Evolutionary conservation across 2,888 invertebrate species (phyloP).

Genomic region (Drosophila anomalata): DNA sequence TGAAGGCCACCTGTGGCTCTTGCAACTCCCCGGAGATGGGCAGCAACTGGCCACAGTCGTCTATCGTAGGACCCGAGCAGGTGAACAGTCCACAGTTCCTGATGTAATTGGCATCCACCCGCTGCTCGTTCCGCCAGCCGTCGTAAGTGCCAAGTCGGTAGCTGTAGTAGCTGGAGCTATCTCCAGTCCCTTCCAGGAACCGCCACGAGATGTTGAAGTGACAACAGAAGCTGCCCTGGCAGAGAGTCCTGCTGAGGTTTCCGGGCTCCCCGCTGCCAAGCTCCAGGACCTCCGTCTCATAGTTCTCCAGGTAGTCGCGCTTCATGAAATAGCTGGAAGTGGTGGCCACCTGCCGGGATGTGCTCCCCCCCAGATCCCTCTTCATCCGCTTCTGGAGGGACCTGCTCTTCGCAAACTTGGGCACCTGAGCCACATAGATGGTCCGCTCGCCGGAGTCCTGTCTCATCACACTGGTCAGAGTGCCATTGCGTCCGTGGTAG

Average conservation of each 20-base stretch:
- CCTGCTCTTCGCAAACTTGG: conserved; percentile 52
- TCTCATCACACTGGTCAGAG: conserved; percentile 67
- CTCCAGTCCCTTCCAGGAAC: background rate
- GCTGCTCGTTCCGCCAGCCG: conserved; percentile 83
- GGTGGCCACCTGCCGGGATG: background rate
- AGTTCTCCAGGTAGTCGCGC: conserved; percentile 66
- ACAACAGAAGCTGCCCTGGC: conserved; percentile 71
- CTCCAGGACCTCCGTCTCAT: conserved; percentile 48
- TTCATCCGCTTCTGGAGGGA: background rate
- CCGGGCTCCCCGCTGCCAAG: conserved; percentile 7
- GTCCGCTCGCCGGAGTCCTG: conserved; percentile 61
- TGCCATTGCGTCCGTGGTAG: conserved; percentile 85
- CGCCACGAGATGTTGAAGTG: conserved; percentile 66
- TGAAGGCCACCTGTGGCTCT: conserved; percentile 55
- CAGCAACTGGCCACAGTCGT: conserved; percentile 69
- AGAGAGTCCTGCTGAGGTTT: conserved; percentile 29
- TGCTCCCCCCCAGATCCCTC: conserved; percentile 6
- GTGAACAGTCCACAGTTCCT: conserved; percentile 84
- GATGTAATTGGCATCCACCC: conserved; percentile 81
- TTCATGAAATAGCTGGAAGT: conserved; percentile 57
- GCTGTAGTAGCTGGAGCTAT: conserved; percentile 60
- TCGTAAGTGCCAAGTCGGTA: conserved; percentile 84
- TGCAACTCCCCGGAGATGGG: conserved; percentile 29
- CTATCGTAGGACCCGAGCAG: conserved; percentile 77
- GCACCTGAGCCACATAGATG: conserved; percentile 73